Percentiles rank a stretch among this genome's conserved stretches.
Evolutionary conservation across 1,140 invertebrate genomes (phyloP).

Genomic region (Copidosoma floridanum): DNA sequence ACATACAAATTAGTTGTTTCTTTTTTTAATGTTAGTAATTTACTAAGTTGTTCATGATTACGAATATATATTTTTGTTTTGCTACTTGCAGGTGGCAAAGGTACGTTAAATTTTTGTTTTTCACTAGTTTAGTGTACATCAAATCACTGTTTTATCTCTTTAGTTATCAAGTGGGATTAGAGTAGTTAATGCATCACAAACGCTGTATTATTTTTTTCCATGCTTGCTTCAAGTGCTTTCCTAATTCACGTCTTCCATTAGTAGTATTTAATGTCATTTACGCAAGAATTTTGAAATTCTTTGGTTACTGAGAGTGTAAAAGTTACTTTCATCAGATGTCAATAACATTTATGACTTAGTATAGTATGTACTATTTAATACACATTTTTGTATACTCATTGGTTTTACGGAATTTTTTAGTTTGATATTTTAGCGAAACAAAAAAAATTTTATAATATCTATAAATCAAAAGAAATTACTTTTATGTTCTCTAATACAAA

Average conservation of each 20-base stretch:
- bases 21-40: constrained; percentile 27
- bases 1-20: no score
- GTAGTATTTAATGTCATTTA: not conserved
- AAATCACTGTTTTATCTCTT: not conserved
- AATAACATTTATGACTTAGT: no score
- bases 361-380: no score
- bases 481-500: no score
- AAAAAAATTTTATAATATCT: no score
- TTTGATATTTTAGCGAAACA: no score
- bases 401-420: no score
- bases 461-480: no score
- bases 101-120: constrained; percentile 58
- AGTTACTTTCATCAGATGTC: no score
- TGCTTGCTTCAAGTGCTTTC: constrained; percentile 2
- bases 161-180: not conserved
- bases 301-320: constrained; percentile 9
- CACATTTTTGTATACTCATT: no score
- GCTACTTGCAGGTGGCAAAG: constrained; percentile 64
- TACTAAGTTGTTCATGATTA: constrained; percentile 33
- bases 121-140: constrained; percentile 35
- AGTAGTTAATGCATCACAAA: not conserved
- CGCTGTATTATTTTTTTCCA: not conserved
- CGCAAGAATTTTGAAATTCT: not conserved
- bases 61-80: constrained; percentile 57
- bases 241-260: no score